Conservation (phyloP, 1,140 invertebrate genomes). For the Panonychus citri region DNA sequence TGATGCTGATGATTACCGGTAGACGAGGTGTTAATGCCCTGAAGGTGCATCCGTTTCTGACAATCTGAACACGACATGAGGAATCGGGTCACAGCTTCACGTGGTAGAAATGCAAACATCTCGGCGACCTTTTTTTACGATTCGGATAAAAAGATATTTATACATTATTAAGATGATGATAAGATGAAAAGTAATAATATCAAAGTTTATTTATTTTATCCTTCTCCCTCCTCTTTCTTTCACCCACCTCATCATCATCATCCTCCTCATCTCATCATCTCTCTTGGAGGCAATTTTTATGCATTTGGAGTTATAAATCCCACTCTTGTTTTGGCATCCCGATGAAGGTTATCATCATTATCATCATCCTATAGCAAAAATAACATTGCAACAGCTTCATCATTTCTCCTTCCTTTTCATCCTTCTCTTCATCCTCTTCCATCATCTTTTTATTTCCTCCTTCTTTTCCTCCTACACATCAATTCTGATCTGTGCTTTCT, state of each 20-base stretch:
- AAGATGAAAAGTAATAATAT: background rate
- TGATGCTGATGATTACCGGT: background rate
- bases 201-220: background rate
- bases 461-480: background rate
- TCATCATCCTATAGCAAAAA: background rate
- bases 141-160: too few relatives aligned
- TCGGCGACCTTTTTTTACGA: conserved; percentile 75
- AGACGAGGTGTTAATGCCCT: background rate
- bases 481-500: background rate
- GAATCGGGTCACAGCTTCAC: conserved; percentile 82
- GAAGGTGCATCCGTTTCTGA: conserved; percentile 54
- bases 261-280: too few relatives aligned
- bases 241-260: too few relatives aligned
- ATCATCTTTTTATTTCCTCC: background rate
- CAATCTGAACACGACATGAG: conserved; percentile 78
- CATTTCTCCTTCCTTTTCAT: background rate
- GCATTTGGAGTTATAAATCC: conserved; percentile 2
- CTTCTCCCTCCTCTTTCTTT: background rate
- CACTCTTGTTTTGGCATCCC: background rate
- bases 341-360: background rate
- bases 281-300: conserved; percentile 8
- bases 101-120: conserved; percentile 75
- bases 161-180: too few relatives aligned
- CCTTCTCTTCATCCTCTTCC: background rate
- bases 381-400: background rate